Base-by-base conservation (phyloP, 2,113 vertebrate genomes). In the Cromileptes altivelis region DNA sequence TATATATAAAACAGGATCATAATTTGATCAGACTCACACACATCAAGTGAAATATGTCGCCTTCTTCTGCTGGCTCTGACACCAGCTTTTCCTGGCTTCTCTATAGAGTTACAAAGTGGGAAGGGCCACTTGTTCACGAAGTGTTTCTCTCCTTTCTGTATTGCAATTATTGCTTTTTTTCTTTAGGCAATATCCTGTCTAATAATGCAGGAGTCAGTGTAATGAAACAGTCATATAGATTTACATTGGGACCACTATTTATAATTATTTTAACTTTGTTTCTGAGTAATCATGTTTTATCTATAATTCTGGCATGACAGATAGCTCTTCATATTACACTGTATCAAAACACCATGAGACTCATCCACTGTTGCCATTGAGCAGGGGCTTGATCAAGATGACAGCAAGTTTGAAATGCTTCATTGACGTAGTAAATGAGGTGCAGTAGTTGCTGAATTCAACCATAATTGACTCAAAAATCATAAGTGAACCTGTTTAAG, bases 41-140 rank as follows among this genome's bases (percentile, higher is more conserved):
- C 63, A 75, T 47, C 56, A 61, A 9, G 25, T 72, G 4, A 60
- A 82, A 72, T 63, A 57, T 56, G 37, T 37, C 33, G 33, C 0
- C 13, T 25, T 73, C 37, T 52, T 63, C 33, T 50, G 21, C 25
- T 61, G 19, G 42, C 11, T 45, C 42, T 45, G 42, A 67, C 45
- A 52, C 37, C 49, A 68, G 23, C 68, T 18, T 68, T 25, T 58
- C 27, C 56, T 73, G 42, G 23, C 40, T 27, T 49, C 12, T 4
- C 15, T 14, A 6, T 33, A 13, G 2, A 61, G 58, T 18, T 58
- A 2, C 56, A 58, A 9, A 30, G 57, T 60, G 6, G 1, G 27
- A 30, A 3, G 7, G 15, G 17, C 15, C 27, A 33, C 17, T 30
- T 17, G 27, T 61, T 33, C 27, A 13, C 4, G 3, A 61, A 37